phyloP scores from a whole-genome alignment of 2,113 vertebrate species.

The Oreocharis arfaki region DNA sequence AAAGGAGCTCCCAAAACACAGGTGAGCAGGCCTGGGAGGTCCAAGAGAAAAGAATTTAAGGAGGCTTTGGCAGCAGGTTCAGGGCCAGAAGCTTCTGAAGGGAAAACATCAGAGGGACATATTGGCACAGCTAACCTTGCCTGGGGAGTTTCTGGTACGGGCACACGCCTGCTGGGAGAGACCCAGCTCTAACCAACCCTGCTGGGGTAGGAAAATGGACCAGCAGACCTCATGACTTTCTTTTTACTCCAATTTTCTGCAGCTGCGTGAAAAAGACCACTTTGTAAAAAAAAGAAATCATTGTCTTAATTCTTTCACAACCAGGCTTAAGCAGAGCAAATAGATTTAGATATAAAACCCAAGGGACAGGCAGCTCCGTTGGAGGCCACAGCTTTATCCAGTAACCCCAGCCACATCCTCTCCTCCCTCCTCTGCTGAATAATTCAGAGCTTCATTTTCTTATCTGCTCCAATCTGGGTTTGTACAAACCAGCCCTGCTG shows the following conservation, averaged over 20 bases:
- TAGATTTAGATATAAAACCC: conserved; percentile 24
- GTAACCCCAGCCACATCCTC: not conserved
- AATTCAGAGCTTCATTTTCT: conserved; percentile 53
- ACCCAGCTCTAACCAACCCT: not conserved
- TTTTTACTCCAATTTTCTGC: not conserved
- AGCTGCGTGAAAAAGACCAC: not conserved
- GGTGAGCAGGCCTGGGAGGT: not conserved
- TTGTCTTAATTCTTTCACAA: not conserved
- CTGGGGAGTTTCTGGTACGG: not conserved
- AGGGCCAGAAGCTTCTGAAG: not conserved
- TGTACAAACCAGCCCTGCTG: conserved; percentile 35
- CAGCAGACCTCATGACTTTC: not conserved
- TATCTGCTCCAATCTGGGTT: conserved; percentile 49
- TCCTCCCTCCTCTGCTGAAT: not conserved
- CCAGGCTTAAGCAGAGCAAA: not conserved
- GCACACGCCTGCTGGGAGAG: not conserved
- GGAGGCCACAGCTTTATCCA: conserved; percentile 12
- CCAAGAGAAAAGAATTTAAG: not conserved
- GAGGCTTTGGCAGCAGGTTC: accelerated
- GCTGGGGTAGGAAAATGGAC: not conserved
- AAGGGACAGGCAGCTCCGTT: not conserved
- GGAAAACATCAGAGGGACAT: not conserved
- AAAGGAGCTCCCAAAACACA: not conserved
- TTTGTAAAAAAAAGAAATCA: conserved; percentile 1
- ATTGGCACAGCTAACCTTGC: not conserved